Percentiles rank a stretch among this genome's conserved stretches.
Conservation (phyloP, 2,113 vertebrate species). For the Melanerpes formicivorus region DNA sequence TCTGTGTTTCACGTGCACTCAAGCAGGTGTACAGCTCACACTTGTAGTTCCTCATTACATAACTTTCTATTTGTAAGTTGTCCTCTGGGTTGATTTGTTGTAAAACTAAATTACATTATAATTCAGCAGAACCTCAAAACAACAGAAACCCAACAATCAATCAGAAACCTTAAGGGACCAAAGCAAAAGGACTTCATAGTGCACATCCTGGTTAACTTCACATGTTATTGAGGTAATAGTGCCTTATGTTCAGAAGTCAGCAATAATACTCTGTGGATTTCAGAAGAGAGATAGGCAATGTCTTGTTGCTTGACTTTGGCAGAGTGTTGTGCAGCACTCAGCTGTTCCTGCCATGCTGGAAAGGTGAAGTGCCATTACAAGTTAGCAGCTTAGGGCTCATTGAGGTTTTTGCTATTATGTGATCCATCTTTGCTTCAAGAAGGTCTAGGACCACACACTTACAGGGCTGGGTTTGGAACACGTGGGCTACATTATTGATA, state of each 20-base stretch:
- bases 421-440: background rate
- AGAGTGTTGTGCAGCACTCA: too few species aligned
- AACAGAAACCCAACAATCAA: background rate
- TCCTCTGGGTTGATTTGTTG: background rate
- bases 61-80: background rate
- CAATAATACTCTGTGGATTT: background rate
- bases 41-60: background rate
- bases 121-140: background rate
- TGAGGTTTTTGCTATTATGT: background rate
- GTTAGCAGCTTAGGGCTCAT: background rate
- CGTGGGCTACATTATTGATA: rapidly evolving
- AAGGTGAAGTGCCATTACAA: background rate
- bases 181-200: background rate
- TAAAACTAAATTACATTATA: background rate
- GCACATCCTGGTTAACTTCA: background rate
- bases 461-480: background rate
- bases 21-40: background rate
- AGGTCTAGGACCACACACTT: background rate
- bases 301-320: background rate
- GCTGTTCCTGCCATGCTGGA: background rate
- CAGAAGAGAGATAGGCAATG: background rate
- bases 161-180: background rate
- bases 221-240: background rate
- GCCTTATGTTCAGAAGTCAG: background rate
- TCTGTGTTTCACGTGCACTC: background rate